Percentiles rank a stretch among this genome's conserved stretches.
Conservation (phyloP, 2,797 vertebrate species). For the Prionace glauca region DNA sequence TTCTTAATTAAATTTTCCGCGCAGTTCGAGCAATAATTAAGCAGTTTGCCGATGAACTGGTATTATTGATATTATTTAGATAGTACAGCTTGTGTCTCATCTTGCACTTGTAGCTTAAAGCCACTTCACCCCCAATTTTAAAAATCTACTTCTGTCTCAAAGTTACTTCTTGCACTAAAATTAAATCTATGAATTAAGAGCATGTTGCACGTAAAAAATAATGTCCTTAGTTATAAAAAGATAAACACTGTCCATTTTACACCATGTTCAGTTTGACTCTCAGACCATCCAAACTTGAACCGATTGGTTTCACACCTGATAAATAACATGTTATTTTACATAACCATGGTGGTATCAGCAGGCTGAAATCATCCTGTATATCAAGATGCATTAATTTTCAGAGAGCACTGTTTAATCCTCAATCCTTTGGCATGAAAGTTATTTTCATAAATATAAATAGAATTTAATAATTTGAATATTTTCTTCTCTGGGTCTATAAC, state of each 20-base stretch:
- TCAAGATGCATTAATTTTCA: background rate
- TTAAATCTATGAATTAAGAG: background rate
- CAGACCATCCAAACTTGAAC: background rate
- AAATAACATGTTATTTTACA: background rate
- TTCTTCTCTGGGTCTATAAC: background rate
- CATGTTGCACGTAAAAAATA: background rate
- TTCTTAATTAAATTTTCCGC: background rate
- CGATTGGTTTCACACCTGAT: background rate
- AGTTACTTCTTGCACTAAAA: slow-evolving; percentile 10
- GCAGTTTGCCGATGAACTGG: background rate
- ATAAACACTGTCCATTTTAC: background rate
- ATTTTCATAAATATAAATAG: slow-evolving; percentile 6
- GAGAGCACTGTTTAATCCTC: background rate
- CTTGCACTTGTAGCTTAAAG: background rate
- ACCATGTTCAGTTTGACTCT: background rate
- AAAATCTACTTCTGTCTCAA: background rate
- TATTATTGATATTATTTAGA: background rate
- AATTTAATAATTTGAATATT: background rate
- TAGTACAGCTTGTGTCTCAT: background rate
- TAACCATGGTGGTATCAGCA: background rate
- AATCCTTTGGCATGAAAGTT: background rate
- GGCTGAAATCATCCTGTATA: background rate
- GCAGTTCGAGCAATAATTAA: background rate
- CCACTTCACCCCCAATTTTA: background rate
- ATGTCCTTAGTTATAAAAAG: background rate